Conservation (phyloP, 2,113 vertebrate species). For the Tupaia chinensis region DNA sequence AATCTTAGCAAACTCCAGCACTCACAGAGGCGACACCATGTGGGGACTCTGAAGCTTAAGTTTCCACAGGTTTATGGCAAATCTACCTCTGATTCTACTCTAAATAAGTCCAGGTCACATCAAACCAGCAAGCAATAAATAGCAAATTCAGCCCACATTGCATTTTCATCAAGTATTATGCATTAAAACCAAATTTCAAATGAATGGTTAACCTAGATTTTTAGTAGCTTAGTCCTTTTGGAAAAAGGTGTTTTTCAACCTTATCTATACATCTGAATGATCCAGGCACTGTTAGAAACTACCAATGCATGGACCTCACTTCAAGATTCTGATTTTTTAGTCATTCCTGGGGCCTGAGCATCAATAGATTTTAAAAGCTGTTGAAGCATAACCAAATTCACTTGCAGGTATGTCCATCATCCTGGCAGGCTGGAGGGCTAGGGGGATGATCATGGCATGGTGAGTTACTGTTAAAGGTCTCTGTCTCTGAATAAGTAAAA, state of each 20-base stretch:
- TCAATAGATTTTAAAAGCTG: background rate
- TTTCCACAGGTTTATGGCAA: background rate
- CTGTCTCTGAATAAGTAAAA: too few species aligned
- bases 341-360: background rate
- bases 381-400: too few species aligned
- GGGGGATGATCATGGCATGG: too few species aligned
- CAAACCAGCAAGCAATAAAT: background rate
- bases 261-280: background rate
- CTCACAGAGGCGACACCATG: background rate
- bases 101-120: background rate
- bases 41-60: background rate
- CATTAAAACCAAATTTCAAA: slow-evolving; percentile 4
- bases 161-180: background rate
- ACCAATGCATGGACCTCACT: background rate
- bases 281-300: background rate
- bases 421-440: too few species aligned
- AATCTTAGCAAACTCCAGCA: background rate
- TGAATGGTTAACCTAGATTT: background rate
- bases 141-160: background rate
- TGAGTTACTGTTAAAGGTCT: too few species aligned
- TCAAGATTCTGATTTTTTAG: background rate
- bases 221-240: background rate
- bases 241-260: background rate
- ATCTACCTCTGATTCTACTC: background rate
- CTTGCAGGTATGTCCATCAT: too few species aligned